Conservation (phyloP, 2,113 vertebrate genomes). For the Panthera uncia region DNA sequence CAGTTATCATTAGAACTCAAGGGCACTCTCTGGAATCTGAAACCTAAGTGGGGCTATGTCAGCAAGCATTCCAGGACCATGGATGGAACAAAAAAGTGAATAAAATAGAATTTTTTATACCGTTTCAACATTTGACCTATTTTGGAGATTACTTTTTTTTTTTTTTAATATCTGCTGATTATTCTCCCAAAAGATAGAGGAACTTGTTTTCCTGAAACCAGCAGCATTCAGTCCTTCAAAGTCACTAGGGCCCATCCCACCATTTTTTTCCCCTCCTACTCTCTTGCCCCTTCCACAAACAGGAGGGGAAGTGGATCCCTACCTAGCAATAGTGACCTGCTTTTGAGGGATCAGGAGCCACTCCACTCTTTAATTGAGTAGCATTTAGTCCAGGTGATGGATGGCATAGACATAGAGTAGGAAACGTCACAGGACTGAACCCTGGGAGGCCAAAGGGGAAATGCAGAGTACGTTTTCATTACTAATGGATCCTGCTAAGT, state of each 20-base stretch:
- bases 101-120: constrained; percentile 46
- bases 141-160: neutral
- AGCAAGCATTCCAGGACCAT: constrained; percentile 65
- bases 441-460: neutral
- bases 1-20: constrained; percentile 80
- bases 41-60: constrained; percentile 51
- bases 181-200: neutral
- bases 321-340: neutral
- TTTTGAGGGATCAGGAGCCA: neutral
- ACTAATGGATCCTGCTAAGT: neutral
- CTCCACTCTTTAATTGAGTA: neutral
- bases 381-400: neutral
- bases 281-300: neutral
- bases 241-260: neutral
- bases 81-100: constrained; percentile 18
- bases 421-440: neutral
- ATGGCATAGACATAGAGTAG: neutral
- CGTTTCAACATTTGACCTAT: constrained; percentile 57
- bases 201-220: neutral
- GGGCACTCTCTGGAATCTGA: constrained; percentile 65
- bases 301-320: neutral
- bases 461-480: neutral
- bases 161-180: neutral
- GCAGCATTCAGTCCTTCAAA: neutral
- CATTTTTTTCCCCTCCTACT: too few relatives aligned